These are phyloP conservation scores for Drosophila lini DNA, from an alignment of 1,140 invertebrate species.

Conservation along the genomic window DNA sequence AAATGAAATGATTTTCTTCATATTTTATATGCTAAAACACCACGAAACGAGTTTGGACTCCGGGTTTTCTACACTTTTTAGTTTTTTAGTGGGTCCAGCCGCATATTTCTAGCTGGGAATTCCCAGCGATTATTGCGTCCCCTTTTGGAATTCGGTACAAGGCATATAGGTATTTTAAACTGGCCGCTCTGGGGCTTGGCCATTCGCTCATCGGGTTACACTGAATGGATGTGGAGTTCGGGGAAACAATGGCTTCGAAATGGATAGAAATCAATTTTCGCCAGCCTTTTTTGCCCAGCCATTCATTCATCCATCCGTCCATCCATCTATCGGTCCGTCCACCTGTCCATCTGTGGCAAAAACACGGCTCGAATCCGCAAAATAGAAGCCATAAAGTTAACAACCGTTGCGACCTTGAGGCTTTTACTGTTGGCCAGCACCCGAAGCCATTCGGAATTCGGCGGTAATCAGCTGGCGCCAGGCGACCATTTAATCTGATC, in stretches of 20 bases:
- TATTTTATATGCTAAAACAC: constrained; percentile 67
- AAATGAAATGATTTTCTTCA: constrained; percentile 74
- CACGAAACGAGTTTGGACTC: constrained; percentile 62
- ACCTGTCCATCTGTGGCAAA: constrained; percentile 36
- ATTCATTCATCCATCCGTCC: constrained; percentile 29
- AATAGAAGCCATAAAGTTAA: constrained; percentile 78
- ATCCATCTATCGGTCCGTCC: constrained; percentile 8
- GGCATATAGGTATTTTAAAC: constrained; percentile 24
- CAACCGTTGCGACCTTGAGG: constrained; percentile 76
- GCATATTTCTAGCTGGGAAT: constrained; percentile 73
- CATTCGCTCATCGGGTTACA: constrained; percentile 50
- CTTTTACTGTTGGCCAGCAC: constrained; percentile 71
- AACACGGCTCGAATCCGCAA: constrained; percentile 46
- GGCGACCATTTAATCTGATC: constrained; percentile 78
- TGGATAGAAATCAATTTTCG: constrained; percentile 68
- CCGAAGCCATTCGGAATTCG: constrained; percentile 63
- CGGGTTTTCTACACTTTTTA: constrained; percentile 61
- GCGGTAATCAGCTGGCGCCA: constrained; percentile 78
- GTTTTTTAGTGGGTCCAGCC: constrained; percentile 58
- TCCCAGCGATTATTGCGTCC: constrained; percentile 68
- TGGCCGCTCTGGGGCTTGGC: constrained; percentile 29
- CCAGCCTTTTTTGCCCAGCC: constrained; percentile 60
- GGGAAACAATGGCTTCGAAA: constrained; percentile 57
- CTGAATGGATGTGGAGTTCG: constrained; percentile 21
- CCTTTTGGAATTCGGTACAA: constrained; percentile 33